Evolutionary conservation across 2,888 invertebrate genomes (phyloP).

Genomic region (Caenorhabditis imperialis): DNA sequence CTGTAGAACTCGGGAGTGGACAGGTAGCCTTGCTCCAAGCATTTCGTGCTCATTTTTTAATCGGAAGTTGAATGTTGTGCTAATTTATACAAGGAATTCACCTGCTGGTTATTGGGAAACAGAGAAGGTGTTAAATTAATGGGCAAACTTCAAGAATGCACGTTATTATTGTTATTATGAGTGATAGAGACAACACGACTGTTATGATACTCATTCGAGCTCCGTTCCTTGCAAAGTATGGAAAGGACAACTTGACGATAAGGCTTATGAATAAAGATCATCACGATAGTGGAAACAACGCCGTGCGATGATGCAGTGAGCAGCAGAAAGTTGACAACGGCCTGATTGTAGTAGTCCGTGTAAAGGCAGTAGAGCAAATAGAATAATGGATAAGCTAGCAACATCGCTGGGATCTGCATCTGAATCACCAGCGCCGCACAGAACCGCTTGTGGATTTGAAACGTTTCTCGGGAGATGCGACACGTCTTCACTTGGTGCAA

Average conservation of each 20-base stretch:
- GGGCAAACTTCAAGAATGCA: too few species aligned
- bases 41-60: too few species aligned
- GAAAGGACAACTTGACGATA: slow-evolving; percentile 17
- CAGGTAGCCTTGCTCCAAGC: too few species aligned
- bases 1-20: too few species aligned
- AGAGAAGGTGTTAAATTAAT: too few species aligned
- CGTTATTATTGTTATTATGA: too few species aligned
- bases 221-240: neutral
- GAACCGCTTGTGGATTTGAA: neutral
- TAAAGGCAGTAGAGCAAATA: slow-evolving; percentile 7
- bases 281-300: slow-evolving; percentile 11
- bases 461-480: neutral
- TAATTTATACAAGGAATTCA: too few species aligned
- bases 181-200: too few species aligned
- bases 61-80: too few species aligned
- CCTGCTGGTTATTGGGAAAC: too few species aligned
- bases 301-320: slow-evolving; percentile 18
- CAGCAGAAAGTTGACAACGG: slow-evolving; percentile 16
- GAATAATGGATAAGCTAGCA: slow-evolving; percentile 1
- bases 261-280: slow-evolving; percentile 30
- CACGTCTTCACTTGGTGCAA: too few species aligned
- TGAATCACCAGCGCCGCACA: neutral
- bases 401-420: neutral
- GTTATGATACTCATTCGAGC: too few species aligned
- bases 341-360: slow-evolving; percentile 13